Conservation (phyloP, 2,888 invertebrate species). For the Disparrhopalites patrizii region DNA sequence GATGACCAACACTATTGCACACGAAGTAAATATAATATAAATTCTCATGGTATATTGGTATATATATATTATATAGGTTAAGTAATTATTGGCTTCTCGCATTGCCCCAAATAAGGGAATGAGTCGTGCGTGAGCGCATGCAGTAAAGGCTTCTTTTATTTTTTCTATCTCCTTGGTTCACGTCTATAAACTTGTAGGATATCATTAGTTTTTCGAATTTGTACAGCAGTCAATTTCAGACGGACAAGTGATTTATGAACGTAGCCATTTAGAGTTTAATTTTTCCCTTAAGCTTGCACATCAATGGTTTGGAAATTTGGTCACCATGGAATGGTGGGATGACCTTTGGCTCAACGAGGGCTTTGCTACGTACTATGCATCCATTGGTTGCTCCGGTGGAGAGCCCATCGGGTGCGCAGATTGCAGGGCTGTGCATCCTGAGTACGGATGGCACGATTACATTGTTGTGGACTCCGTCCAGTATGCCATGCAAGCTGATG, state of each 20-base stretch:
- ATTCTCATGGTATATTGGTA: not conserved
- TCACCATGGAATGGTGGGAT: conserved; percentile 43
- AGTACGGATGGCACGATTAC: conserved; percentile 20
- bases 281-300: conserved; percentile 11
- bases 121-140: too few relatives aligned
- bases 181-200: too few relatives aligned
- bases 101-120: too few relatives aligned
- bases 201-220: conserved; percentile 1
- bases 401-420: not conserved
- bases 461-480: conserved; percentile 36
- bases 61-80: not conserved
- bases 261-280: too few relatives aligned
- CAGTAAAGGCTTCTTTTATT: too few relatives aligned
- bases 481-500: conserved; percentile 36
- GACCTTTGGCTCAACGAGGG: conserved; percentile 33
- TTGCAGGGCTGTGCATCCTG: not conserved
- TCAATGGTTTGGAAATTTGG: conserved; percentile 40
- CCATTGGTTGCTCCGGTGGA: conserved; percentile 7
- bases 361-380: conserved; percentile 41
- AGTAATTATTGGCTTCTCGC: too few relatives aligned
- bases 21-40: conserved; percentile 26
- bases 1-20: conserved; percentile 36
- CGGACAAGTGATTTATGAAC: too few relatives aligned
- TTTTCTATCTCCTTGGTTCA: too few relatives aligned
- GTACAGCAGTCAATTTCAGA: conserved; percentile 9